Percentiles rank a stretch among this genome's conserved stretches.
phyloP scores from a whole-genome alignment of 2,888 invertebrate genomes.

The Portevinia maculata region DNA sequence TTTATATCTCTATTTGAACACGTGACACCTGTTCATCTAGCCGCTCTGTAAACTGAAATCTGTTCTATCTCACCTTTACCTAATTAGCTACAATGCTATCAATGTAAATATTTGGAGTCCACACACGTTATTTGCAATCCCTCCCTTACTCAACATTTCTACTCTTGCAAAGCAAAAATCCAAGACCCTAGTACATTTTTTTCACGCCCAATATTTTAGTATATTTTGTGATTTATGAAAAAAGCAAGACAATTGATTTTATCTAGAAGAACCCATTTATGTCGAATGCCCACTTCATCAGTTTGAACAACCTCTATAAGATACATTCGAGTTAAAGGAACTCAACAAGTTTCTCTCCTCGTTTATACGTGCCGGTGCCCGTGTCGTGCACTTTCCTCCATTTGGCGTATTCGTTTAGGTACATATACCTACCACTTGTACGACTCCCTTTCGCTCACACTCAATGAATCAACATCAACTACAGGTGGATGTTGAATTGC shows the following conservation, averaged over 20 bases:
- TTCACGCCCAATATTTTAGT: not conserved
- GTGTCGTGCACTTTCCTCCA: constrained; percentile 28
- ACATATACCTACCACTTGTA: constrained; percentile 53
- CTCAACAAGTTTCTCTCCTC: constrained; percentile 62
- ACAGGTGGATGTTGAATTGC: constrained; percentile 64
- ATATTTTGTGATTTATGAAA: constrained; percentile 1
- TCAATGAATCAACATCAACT: constrained; percentile 51
- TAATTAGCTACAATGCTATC: too few species aligned
- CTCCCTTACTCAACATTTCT: too few species aligned
- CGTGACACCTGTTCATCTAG: too few species aligned
- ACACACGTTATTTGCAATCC: too few species aligned
- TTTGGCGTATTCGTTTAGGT: constrained; percentile 42
- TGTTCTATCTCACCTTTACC: too few species aligned
- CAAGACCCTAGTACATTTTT: not conserved
- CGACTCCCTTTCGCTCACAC: constrained; percentile 22
- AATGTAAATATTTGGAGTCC: too few species aligned
- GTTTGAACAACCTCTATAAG: constrained; percentile 10
- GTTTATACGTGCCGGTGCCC: not conserved
- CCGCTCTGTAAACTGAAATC: too few species aligned
- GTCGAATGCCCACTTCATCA: constrained; percentile 49
- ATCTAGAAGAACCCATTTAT: constrained; percentile 37
- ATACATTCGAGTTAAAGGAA: constrained; percentile 28
- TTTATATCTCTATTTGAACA: too few species aligned
- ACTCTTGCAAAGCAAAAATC: too few species aligned
- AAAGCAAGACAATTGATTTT: constrained; percentile 39